Conservation (phyloP, 2,888 invertebrate species). For the Ferdinandea cuprea region DNA sequence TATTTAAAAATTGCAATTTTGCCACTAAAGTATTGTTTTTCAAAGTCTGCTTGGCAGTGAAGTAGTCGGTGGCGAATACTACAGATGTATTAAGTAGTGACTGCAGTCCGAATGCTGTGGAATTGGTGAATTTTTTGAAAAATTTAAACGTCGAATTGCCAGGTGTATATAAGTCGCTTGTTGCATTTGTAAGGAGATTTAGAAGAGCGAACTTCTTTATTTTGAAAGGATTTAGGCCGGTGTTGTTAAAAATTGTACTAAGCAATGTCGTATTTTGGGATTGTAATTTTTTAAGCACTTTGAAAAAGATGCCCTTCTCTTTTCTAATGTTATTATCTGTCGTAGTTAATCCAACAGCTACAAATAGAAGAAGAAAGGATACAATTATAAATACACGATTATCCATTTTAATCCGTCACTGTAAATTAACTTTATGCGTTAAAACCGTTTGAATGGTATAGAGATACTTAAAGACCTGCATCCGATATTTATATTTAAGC, state of each 20-base stretch:
- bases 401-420: slow-evolving; percentile 18
- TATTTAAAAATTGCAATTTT: slow-evolving; percentile 24
- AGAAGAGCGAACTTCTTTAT: no score
- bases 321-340: slow-evolving; percentile 6
- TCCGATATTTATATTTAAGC: slow-evolving; percentile 48
- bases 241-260: no score
- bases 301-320: no score
- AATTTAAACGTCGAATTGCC: no score
- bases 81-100: slow-evolving; percentile 14
- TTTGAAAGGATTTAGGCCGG: no score
- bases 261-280: no score
- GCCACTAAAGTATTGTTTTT: slow-evolving; percentile 15
- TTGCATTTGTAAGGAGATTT: no score
- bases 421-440: background rate
- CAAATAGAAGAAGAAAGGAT: slow-evolving; percentile 12
- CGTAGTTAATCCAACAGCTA: background rate
- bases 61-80: background rate
- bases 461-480: background rate
- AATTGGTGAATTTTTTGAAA: background rate
- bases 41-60: slow-evolving; percentile 7
- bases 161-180: no score
- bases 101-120: slow-evolving; percentile 1
- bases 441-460: background rate
- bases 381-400: slow-evolving; percentile 2
- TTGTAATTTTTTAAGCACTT: no score